phyloP scores from a whole-genome alignment of 2,113 vertebrate genomes.

The Falcunculus frontatus region DNA sequence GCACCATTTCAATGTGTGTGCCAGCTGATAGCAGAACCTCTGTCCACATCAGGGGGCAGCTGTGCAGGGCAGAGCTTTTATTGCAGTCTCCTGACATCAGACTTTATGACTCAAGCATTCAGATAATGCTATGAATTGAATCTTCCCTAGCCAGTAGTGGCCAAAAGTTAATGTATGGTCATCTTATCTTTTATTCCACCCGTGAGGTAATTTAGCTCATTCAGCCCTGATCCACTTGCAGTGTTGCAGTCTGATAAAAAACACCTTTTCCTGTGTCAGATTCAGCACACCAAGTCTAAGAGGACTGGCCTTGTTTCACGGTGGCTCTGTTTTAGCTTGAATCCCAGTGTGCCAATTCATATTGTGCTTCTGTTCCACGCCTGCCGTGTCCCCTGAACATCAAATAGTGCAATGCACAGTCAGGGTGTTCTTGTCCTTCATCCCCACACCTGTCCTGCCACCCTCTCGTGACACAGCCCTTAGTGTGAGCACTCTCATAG shows the following conservation, averaged over 20 bases:
- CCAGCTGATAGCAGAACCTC: background rate
- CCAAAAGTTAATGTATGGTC: background rate
- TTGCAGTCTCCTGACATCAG: background rate
- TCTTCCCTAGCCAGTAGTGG: background rate
- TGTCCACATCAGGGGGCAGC: background rate
- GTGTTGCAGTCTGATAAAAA: background rate
- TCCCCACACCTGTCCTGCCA: fast-evolving
- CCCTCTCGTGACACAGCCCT: background rate
- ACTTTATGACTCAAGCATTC: background rate
- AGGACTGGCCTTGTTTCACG: background rate
- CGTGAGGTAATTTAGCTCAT: background rate
- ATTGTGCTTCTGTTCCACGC: background rate
- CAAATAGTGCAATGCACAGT: fast-evolving
- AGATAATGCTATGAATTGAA: background rate
- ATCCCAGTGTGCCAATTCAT: background rate
- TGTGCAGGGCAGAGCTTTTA: background rate
- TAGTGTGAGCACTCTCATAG: background rate
- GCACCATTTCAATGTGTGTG: background rate
- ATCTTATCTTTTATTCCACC: background rate
- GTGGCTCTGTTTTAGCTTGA: background rate
- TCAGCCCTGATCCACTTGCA: background rate
- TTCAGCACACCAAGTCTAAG: background rate
- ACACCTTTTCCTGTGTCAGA: background rate
- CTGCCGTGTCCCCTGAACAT: background rate
- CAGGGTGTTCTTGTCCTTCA: background rate